Evolutionary conservation across 2,113 vertebrate genomes (phyloP), one percentile per base, ranked within the genome.

Genomic region (Holacanthus passer): DNA sequence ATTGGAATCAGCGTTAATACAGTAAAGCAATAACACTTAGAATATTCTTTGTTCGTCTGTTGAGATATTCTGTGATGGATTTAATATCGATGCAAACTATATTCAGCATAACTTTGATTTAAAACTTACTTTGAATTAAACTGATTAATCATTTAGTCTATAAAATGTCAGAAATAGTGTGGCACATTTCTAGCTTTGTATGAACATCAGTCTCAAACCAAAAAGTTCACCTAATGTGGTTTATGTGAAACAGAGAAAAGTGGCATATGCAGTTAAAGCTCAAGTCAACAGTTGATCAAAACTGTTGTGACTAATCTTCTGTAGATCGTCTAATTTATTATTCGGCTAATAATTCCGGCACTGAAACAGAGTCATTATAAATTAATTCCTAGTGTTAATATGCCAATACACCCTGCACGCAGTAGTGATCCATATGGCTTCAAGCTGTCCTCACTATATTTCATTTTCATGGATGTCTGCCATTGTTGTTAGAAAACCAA

Each of bases 381-480:
- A 77, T 64, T 11, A 24, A 72, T 53, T 20, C 37, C 24, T 52
- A 27, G 24, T 65, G 7, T 71, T 69, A 37, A 47, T 39, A 16
- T 50, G 10, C 3, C 31, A 76, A 82, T 48, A 53, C n/a, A n/a
- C 41, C 24, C 19, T 73, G 48, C 32, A 47, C 75, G n/a, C 64
- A 31, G 45, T 29, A 62, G 11, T 65, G 43, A 53, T 65, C 56
- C 55, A 37, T 73, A 65, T 84, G 58, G 52, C 58, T 64, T 74
- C 73, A 73, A 79, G 43, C 66, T 82, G 56, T 86, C 43, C 47
- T 73, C 3, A 3, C 17, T 75, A 74, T 72, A 58, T 76, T 72
- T 70, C 7, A 63, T 86, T 45, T 66, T 70, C 31, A 78, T 80
- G 43, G 29, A 47, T 76, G 53, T 74, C 39, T 82, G 77, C 73